These are phyloP conservation scores for Thryonomys swinderianus DNA, from an alignment of 2,113 vertebrate genomes.

Conservation along the genomic window DNA sequence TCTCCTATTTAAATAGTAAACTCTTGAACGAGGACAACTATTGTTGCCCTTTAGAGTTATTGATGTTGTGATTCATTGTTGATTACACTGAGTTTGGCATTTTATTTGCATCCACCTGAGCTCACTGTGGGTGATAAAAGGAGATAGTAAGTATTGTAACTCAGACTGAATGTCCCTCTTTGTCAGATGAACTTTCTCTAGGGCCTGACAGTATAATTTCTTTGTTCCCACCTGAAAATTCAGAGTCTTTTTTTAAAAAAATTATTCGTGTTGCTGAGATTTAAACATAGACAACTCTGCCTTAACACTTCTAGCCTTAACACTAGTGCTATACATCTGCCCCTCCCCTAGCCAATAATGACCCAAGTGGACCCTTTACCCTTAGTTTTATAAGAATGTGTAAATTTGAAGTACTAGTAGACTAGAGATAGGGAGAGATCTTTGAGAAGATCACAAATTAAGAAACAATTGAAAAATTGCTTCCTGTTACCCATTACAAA, in stretches of 20 bases:
- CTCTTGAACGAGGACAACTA: not conserved
- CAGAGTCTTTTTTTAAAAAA: not conserved
- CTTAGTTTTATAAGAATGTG: constrained; percentile 24
- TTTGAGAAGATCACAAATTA: constrained; percentile 1
- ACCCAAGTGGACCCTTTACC: not conserved
- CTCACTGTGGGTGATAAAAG: not conserved
- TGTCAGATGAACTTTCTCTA: constrained; percentile 1
- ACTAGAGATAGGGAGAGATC: not conserved
- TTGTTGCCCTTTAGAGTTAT: not conserved
- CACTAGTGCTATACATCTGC: not conserved
- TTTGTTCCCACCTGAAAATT: not conserved
- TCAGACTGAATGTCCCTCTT: not conserved
- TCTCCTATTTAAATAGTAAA: constrained; percentile 41
- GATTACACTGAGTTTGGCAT: not conserved
- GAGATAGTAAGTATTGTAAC: not conserved
- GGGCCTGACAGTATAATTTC: not conserved
- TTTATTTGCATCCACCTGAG: constrained; percentile 8
- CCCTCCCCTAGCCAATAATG: not conserved
- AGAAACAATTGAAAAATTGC: not conserved
- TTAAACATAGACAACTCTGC: not conserved
- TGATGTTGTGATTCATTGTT: not conserved
- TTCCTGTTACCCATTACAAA: not conserved
- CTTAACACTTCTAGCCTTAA: not conserved
- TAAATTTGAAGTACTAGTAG: constrained; percentile 7
- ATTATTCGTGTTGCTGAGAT: not conserved